These are phyloP conservation scores for Pseudopodoces humilis DNA, from an alignment of 2,113 vertebrate species.

Conservation along the genomic window DNA sequence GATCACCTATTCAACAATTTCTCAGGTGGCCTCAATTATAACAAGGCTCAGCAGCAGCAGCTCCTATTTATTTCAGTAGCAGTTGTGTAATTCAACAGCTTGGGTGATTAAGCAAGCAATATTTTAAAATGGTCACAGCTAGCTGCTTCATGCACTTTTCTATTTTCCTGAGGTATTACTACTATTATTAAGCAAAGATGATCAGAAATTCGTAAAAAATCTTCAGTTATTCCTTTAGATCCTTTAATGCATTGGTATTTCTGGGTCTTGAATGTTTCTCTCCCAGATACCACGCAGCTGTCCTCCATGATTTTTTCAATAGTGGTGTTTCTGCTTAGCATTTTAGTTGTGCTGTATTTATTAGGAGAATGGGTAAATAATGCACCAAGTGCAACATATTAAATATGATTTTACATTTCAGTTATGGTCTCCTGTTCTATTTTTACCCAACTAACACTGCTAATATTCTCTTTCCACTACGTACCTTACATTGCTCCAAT, in stretches of 20 bases:
- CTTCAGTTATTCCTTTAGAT: background rate
- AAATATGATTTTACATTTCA: background rate
- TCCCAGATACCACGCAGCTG: background rate
- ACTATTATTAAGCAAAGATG: background rate
- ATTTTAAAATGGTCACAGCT: background rate
- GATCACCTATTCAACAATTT: background rate
- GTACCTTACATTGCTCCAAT: background rate
- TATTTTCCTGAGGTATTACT: background rate
- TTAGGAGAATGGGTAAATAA: background rate
- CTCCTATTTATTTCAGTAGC: background rate
- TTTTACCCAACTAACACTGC: background rate
- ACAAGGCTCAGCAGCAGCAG: background rate
- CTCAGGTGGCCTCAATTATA: background rate
- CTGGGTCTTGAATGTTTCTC: background rate
- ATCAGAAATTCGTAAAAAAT: background rate
- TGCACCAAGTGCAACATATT: background rate
- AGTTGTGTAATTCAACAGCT: background rate
- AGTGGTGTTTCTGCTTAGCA: background rate
- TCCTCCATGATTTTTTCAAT: background rate
- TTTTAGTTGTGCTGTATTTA: background rate
- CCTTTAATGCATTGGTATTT: background rate
- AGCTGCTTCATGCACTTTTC: background rate
- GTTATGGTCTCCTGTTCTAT: background rate
- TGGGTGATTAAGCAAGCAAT: background rate
- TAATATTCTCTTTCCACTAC: background rate